A percentile compares a stretch with the other conserved stretches of the same genome.
Conservation (phyloP, 2,113 vertebrate species). For the Reinhardtius hippoglossoides region DNA sequence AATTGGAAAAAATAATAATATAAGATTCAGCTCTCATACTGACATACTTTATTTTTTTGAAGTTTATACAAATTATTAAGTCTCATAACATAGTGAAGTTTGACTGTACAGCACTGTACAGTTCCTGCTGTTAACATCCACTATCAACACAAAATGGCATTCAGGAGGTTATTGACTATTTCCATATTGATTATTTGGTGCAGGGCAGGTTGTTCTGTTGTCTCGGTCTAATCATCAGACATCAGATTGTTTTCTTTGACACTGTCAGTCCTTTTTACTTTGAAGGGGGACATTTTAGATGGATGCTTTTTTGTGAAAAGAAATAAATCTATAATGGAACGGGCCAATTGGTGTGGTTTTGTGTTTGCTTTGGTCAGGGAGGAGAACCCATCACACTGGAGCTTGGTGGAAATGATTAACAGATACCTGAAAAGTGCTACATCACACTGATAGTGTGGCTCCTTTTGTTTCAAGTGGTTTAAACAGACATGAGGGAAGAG, state of each 20-base stretch:
- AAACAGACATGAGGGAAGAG: conserved; percentile 10
- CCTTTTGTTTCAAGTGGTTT: not conserved
- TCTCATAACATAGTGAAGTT: not conserved
- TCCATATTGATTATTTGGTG: not conserved
- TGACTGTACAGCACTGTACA: no score
- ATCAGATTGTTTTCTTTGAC: not conserved
- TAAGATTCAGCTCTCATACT: not conserved
- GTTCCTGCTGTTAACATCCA: not conserved
- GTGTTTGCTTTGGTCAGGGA: not conserved
- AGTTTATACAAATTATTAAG: not conserved
- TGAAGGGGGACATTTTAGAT: not conserved
- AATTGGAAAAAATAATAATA: not conserved
- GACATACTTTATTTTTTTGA: not conserved
- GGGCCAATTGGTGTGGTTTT: not conserved
- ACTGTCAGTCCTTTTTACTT: not conserved
- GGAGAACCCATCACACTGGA: not conserved
- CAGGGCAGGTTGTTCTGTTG: not conserved
- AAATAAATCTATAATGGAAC: not conserved
- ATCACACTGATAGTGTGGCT: conserved; percentile 8
- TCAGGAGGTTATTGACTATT: not conserved
- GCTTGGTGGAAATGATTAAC: not conserved
- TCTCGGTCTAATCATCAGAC: not conserved
- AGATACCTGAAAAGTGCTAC: not conserved
- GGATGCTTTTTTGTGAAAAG: not conserved
- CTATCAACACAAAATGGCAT: not conserved